These are phyloP conservation scores for Phrynosoma blainvillii DNA, from an alignment of 2,113 vertebrate species.

Conservation along the genomic window DNA sequence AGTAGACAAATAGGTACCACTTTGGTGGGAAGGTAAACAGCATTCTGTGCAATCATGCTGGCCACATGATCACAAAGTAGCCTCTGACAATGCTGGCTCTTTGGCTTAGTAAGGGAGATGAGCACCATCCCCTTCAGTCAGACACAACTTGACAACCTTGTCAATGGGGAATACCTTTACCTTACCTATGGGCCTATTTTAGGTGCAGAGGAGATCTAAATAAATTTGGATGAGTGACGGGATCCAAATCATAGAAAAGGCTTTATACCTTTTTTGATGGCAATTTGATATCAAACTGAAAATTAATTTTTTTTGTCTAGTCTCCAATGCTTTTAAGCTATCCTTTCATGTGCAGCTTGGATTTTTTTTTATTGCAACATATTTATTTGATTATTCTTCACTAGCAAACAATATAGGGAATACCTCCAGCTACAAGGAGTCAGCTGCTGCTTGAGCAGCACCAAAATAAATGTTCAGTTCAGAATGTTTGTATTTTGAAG, in stretches of 20 bases:
- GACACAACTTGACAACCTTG: too few species aligned
- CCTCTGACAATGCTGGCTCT: too few species aligned
- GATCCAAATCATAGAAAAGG: not conserved
- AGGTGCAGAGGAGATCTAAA: too few species aligned
- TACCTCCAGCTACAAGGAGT: not conserved
- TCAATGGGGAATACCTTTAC: too few species aligned
- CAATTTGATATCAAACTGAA: not conserved
- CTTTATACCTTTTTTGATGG: not conserved
- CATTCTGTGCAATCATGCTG: too few species aligned
- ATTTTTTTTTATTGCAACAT: not conserved
- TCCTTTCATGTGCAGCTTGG: not conserved
- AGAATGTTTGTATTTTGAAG: not conserved
- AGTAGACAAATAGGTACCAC: too few species aligned
- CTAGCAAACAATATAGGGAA: not conserved
- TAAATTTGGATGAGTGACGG: too few species aligned
- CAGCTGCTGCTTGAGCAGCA: conserved; percentile 12
- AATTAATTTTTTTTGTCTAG: not conserved
- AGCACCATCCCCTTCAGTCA: too few species aligned
- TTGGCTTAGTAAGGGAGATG: too few species aligned
- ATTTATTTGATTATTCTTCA: not conserved
- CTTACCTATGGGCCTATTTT: too few species aligned
- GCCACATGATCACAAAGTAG: too few species aligned
- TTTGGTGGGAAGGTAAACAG: too few species aligned
- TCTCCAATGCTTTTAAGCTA: not conserved
- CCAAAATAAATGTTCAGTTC: not conserved